Base-by-base conservation (phyloP, 2,888 invertebrate genomes). In the Epiblema foenella region DNA sequence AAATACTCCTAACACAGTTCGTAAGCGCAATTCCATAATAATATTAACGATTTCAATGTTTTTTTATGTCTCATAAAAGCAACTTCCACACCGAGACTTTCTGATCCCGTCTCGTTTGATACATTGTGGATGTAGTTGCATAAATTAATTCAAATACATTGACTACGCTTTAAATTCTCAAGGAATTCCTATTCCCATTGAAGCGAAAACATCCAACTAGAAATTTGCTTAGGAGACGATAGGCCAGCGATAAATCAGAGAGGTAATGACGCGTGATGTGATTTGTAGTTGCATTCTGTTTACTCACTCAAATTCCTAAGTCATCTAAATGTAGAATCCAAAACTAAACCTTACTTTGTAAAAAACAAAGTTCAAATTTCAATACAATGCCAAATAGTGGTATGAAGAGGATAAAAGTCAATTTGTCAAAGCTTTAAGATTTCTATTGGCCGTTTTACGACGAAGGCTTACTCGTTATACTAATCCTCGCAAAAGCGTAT, bases 221-320 rank as follows among this genome's bases (percentile, higher is more conserved):
- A 79, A 77, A 79, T 79, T 77, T 76, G 72, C 77, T 78, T 76
- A 70, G 75, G 75, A 57, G 76, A 77, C 76, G 79, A 77, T 76
- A 74, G 77, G 77, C 73, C 75, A 10, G 39, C 57, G 37, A 60
- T 70, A 70, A 70, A 70, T 70, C 65, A 66, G 33, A 8, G 42
- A 33, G 29, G 64, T 59, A 70, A 70, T 52, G 83, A 86, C 86
- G 87, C 65, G 65, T 46, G 15, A 37, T 39, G 46, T 49, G 59
- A 69, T 69, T 63, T 65, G 60, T 60, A 52, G 42, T 56, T 56
- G 58, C 58, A 54, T 51, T 37, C 2, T 62, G 33, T 63, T 63
- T 49, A 29, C 51, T 51, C 18, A 1, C 12, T 2, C 29, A 63
- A 51, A 33, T 17, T 62, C 49, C 3, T 63, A 33, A 17, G 10